phyloP scores from a whole-genome alignment of 2,888 invertebrate species.

The Keiferia lycopersicella region DNA sequence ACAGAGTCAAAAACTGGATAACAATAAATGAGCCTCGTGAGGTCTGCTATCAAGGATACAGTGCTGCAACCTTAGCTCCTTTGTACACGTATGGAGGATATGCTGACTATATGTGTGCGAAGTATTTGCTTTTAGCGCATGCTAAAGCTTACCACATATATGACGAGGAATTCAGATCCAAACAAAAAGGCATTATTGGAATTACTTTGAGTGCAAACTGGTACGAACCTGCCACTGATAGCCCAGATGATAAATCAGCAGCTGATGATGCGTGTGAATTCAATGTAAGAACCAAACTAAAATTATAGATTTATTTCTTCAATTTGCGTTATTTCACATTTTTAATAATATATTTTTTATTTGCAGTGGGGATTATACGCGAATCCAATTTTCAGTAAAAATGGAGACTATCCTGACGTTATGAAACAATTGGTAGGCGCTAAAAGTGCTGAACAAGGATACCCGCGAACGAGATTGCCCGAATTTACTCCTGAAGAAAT shows the following conservation, averaged over 20 bases:
- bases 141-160: slow-evolving; percentile 61
- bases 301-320: not conserved
- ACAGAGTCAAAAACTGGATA: slow-evolving; percentile 75
- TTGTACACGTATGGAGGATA: slow-evolving; percentile 55
- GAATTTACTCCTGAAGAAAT: slow-evolving; percentile 82
- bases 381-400: slow-evolving; percentile 81
- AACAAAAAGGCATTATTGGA: slow-evolving; percentile 54
- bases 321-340: not conserved
- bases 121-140: slow-evolving; percentile 77
- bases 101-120: slow-evolving; percentile 69
- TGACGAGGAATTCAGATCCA: slow-evolving; percentile 46
- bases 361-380: slow-evolving; percentile 79
- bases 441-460: slow-evolving; percentile 81
- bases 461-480: slow-evolving; percentile 79
- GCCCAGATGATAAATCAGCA: slow-evolving; percentile 55
- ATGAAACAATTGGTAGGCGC: slow-evolving; percentile 79
- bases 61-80: slow-evolving; percentile 44
- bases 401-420: slow-evolving; percentile 82
- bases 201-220: slow-evolving; percentile 79
- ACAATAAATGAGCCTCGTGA: slow-evolving; percentile 78
- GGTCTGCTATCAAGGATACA: slow-evolving; percentile 63
- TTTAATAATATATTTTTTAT: not conserved
- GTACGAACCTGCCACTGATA: slow-evolving; percentile 62
- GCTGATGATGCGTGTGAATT: slow-evolving; percentile 56
- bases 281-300: slow-evolving; percentile 20